phyloP scores from a whole-genome alignment of 2,113 vertebrate species.

The Kryptolebias marmoratus region DNA sequence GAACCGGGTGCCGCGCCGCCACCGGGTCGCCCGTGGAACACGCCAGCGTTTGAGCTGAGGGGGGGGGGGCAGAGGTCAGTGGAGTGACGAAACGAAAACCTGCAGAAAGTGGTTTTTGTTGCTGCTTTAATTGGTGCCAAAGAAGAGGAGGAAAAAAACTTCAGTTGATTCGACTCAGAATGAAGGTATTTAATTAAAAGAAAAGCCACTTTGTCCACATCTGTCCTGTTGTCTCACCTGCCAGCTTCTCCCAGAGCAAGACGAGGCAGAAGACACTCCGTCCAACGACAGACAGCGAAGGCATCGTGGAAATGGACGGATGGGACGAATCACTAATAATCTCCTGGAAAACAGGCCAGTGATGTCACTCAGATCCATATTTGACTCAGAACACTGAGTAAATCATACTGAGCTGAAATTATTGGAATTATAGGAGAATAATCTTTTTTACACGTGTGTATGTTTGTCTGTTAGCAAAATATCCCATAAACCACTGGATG shows the following conservation, averaged over 20 bases:
- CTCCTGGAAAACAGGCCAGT: slow-evolving; percentile 1
- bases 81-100: neutral
- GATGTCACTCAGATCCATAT: neutral
- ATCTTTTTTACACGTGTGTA: too few species aligned
- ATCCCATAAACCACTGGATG: too few species aligned
- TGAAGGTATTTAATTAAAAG: neutral
- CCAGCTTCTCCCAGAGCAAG: slow-evolving; percentile 35
- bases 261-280: slow-evolving; percentile 59
- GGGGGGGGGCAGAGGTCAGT: neutral
- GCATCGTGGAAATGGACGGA: slow-evolving; percentile 43
- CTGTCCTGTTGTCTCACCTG: slow-evolving; percentile 53
- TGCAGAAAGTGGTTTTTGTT: neutral
- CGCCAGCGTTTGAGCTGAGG: slow-evolving; percentile 38
- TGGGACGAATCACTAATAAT: neutral
- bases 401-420: too few species aligned
- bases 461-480: too few species aligned
- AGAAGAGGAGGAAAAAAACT: too few species aligned
- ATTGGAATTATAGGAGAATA: too few species aligned
- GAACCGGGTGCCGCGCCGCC: slow-evolving; percentile 73
- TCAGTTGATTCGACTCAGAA: neutral
- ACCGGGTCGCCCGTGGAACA: slow-evolving; percentile 58
- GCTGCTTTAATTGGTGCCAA: neutral
- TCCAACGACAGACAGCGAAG: slow-evolving; percentile 15
- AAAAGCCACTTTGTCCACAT: neutral
- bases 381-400: neutral